Percentiles rank a stretch among this genome's conserved stretches.
Conservation (phyloP, 2,888 invertebrate species). For the Tetanocera ferruginea region DNA sequence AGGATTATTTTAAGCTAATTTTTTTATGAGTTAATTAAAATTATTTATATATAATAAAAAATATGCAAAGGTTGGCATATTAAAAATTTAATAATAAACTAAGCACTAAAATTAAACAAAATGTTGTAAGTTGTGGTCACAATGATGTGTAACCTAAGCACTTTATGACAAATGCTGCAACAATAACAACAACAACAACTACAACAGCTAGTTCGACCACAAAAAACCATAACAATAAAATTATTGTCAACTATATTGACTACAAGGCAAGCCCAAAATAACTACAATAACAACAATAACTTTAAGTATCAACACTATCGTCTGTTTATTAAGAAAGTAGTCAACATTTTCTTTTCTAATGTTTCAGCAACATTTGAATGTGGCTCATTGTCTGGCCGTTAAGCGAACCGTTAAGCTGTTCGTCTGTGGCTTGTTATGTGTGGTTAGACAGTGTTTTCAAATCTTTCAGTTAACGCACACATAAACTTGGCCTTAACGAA, state of each 20-base stretch:
- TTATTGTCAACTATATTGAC: conserved; percentile 3
- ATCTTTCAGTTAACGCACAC: background rate
- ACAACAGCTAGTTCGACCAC: background rate
- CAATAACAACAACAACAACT: background rate
- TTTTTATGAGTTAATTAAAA: too few relatives aligned
- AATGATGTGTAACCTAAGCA: background rate
- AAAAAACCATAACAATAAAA: conserved; percentile 22
- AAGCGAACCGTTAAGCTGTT: background rate
- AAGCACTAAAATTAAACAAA: too few relatives aligned
- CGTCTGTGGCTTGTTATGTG: background rate
- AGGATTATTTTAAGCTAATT: too few relatives aligned
- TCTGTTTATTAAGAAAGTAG: too few relatives aligned
- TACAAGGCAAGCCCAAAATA: background rate
- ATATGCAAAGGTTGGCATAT: too few relatives aligned
- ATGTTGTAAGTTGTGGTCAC: background rate
- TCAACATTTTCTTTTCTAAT: background rate
- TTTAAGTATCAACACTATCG: background rate
- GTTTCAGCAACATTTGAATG: background rate
- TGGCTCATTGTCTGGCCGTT: background rate
- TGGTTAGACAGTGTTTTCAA: background rate
- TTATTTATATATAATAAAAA: too few relatives aligned
- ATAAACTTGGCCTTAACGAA: conserved; percentile 4
- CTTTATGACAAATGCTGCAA: background rate
- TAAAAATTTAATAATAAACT: too few relatives aligned
- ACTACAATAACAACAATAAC: background rate